phyloP scores from a whole-genome alignment of 2,797 vertebrate species.

The Sparidentex hasta region DNA sequence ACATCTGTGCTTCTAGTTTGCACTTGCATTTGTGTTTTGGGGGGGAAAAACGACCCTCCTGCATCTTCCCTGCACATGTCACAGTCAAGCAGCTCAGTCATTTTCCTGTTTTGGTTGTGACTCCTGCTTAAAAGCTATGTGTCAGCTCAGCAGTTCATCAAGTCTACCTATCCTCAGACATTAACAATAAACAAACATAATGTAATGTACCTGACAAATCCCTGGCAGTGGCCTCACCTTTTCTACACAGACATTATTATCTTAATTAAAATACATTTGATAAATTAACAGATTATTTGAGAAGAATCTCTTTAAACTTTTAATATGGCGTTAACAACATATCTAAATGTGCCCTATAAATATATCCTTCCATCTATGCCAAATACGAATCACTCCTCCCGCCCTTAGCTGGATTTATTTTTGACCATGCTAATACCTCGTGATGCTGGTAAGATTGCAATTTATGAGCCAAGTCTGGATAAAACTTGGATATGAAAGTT shows the following conservation, averaged over 20 bases:
- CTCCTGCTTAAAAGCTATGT: not conserved
- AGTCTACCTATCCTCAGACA: not conserved
- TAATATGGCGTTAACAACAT: constrained; percentile 35
- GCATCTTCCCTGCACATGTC: no score
- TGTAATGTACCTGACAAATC: not conserved
- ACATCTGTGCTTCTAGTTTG: not conserved
- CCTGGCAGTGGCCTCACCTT: not conserved
- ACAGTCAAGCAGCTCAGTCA: not conserved
- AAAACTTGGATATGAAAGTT: constrained; percentile 39
- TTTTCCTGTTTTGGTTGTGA: constrained; percentile 15
- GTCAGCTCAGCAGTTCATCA: constrained; percentile 10
- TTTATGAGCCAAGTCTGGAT: constrained; percentile 36
- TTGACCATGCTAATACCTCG: constrained; percentile 43
- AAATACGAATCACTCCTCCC: constrained; percentile 32
- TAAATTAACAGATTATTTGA: not conserved
- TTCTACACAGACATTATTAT: not conserved
- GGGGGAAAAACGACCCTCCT: no score
- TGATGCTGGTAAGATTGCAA: constrained; percentile 39
- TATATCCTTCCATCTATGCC: constrained; percentile 52
- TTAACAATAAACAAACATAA: not conserved
- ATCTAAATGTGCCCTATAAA: constrained; percentile 61
- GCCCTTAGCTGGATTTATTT: constrained; percentile 63
- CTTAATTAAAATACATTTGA: not conserved
- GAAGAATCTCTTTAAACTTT: constrained; percentile 23
- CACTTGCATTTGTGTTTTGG: no score